Evolutionary conservation across 2,113 vertebrate genomes (phyloP), one percentile per base, ranked within the genome.

Genomic region (Onychorhynchus coronatus): DNA sequence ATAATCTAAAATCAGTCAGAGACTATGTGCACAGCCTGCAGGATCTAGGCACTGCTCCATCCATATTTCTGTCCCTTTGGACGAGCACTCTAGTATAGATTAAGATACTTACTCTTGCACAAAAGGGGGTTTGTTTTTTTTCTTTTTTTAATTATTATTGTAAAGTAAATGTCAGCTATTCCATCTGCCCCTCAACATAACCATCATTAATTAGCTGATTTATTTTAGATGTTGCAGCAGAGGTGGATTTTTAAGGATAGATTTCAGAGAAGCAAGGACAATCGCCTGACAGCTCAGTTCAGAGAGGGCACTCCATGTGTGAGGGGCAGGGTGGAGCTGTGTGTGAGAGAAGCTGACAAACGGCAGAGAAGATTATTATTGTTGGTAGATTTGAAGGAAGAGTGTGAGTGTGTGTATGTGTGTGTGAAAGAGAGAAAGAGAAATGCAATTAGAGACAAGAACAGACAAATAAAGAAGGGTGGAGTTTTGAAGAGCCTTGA

Each of bases 181-280:
- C 93, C 96, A 96, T 97, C 93, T 96, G 96, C 96, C 92, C 95
- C 88, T 94, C 95, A 96, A 87, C 70, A 72, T 65, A 97, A 93
- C 76, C 49, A 4, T 92, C 66, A 91, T 92, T 97, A 97, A 97
- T 96, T 96, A 96, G 88, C 88, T 89, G 83, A 85, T 96, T 92
- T 96, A 82, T 93, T 95, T 89, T 66, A 95, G 86, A 65, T 13
- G 0, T 93, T 86, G 66, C 53, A 92, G 49, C 76, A 96, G 93
- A 94, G 92, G 88, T 97, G 80, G 73, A 89, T 89, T 96, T 95
- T 93, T 89, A 85, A 91, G 53, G 88, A 81, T 87, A 70, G 80
- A 96, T 96, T 93, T 96, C 88, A 95, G 92, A 91, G 92, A 89
- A 91, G 86, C 1, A 2, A 85, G 95, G 92, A 95, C 93, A 95